Conservation (phyloP, 2,113 vertebrate genomes). For the Xenotilapia caudafasciata region DNA sequence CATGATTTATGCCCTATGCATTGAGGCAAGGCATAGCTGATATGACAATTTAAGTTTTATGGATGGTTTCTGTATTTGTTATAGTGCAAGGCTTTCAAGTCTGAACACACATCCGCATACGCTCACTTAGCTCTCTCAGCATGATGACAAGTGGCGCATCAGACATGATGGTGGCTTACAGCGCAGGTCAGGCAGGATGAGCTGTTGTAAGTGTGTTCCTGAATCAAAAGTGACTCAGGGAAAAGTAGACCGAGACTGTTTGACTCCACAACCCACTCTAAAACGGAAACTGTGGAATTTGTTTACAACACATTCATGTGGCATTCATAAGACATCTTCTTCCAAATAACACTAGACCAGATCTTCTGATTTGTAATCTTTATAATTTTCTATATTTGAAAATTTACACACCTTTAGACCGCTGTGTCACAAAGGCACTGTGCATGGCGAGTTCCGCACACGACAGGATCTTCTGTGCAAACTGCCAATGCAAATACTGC, state of each 20-base stretch:
- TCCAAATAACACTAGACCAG: background rate
- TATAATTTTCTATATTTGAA: background rate
- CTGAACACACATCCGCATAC: background rate
- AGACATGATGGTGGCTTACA: background rate
- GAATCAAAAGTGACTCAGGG: background rate
- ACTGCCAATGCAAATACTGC: background rate
- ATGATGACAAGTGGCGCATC: background rate
- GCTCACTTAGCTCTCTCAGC: background rate
- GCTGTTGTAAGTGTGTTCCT: background rate
- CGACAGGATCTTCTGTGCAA: background rate
- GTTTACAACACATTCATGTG: background rate
- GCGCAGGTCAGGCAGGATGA: background rate
- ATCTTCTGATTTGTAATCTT: background rate
- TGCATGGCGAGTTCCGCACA: background rate
- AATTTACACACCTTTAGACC: background rate
- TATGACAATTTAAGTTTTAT: background rate
- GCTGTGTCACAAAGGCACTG: background rate
- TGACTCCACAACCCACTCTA: background rate
- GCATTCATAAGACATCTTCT: background rate
- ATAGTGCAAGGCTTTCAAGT: constrained; percentile 2
- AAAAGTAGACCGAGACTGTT: background rate
- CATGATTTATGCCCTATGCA: background rate
- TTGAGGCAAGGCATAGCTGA: background rate
- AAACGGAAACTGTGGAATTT: background rate
- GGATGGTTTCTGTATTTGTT: background rate